A percentile compares a stretch with the other conserved stretches of the same genome.
Conservation (phyloP, 2,888 invertebrate genomes). For the Drosophila buzzatii region DNA sequence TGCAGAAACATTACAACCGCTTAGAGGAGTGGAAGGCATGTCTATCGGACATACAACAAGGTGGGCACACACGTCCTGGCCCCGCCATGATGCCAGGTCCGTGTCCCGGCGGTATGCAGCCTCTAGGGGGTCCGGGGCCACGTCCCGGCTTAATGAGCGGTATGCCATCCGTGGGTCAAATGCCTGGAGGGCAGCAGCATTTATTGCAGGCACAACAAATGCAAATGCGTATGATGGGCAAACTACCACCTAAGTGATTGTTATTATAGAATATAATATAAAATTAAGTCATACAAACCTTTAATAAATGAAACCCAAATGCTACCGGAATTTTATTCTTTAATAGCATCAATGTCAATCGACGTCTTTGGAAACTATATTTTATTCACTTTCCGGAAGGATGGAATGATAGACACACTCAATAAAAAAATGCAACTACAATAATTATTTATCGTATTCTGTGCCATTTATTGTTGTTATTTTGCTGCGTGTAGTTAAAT, state of each 20-base stretch:
- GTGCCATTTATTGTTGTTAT: constrained; percentile 72
- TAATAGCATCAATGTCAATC: no score
- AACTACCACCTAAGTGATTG: constrained; percentile 70
- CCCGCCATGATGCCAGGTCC: constrained; percentile 83
- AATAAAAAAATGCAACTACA: not conserved
- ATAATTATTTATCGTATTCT: constrained; percentile 51
- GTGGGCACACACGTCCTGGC: constrained; percentile 78
- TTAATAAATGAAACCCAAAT: constrained; percentile 15
- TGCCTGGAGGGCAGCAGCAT: constrained; percentile 85
- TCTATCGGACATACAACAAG: constrained; percentile 88
- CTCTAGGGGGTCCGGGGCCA: constrained; percentile 57
- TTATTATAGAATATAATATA: constrained; percentile 14
- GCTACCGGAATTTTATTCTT: not conserved
- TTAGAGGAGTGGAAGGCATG: constrained; percentile 96
- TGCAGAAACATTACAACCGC: constrained; percentile 95
- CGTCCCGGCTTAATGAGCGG: constrained; percentile 52
- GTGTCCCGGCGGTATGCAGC: constrained; percentile 56
- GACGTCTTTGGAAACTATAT: not conserved
- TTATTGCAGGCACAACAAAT: constrained; percentile 85
- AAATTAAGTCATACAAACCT: constrained; percentile 6
- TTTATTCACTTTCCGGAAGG: not conserved
- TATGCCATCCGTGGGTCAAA: constrained; percentile 65
- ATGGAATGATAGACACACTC: not conserved
- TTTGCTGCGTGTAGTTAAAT: constrained; percentile 67
- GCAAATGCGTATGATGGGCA: constrained; percentile 86